These are phyloP conservation scores for Penaeus chinensis DNA, from an alignment of 1,140 invertebrate genomes.

Conservation along the genomic window DNA sequence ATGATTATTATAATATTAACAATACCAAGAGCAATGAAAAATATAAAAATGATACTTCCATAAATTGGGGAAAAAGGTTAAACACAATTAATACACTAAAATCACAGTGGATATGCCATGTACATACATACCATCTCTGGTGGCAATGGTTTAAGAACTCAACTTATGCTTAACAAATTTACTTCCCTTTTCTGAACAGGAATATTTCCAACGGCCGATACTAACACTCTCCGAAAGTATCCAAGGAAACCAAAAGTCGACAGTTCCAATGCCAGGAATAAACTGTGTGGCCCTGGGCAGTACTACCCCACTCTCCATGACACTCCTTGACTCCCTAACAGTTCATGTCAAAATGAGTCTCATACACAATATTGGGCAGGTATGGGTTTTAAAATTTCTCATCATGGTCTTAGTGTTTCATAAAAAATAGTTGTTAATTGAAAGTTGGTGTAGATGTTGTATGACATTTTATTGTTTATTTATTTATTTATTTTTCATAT, in stretches of 20 bases:
- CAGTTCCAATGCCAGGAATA: constrained; percentile 70
- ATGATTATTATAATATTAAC: no score
- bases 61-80: no score
- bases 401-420: no score
- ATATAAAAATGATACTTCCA: no score
- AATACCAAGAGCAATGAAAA: no score
- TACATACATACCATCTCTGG: no score
- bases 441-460: no score
- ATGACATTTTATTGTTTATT: no score
- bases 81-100: no score
- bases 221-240: constrained; percentile 88
- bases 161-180: neutral
- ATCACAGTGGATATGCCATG: no score
- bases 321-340: constrained; percentile 92
- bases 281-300: constrained; percentile 73
- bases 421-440: no score
- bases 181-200: constrained; percentile 67
- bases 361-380: constrained; percentile 83
- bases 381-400: neutral
- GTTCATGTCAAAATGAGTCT: constrained; percentile 97
- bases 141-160: neutral
- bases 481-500: neutral
- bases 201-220: constrained; percentile 80
- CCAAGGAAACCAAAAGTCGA: constrained; percentile 79
- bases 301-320: constrained; percentile 89